Base-by-base conservation (phyloP, 2,113 vertebrate species). In the Lynx canadensis region DNA sequence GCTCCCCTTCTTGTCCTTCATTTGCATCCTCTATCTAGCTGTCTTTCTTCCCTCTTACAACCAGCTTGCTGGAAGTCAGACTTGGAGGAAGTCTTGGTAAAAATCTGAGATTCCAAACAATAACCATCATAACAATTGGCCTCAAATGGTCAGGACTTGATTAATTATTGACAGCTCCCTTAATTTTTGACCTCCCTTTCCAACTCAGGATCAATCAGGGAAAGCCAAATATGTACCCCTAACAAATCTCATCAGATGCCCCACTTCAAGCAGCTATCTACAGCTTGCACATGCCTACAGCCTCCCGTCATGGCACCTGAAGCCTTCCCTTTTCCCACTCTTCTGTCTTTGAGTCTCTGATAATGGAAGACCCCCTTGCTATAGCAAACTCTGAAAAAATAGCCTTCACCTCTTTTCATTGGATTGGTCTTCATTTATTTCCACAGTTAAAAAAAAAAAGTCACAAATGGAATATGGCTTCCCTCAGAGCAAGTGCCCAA, bases 241-340 rank as follows among this genome's bases (percentile, higher is more conserved):
- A 60, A 50, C 27, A 84, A 83, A 65, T 45, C 1, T 4, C 7
- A 6, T 10, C 21, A 60, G 7, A 12, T 50, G n/a, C n/a, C 33
- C 19, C 12, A 12, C 4, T 9, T 52, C 15, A 45, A 12, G 11
- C 3, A 2, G 18, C 31, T 1, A 1, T 8, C 45, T n/a, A 27
- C 0, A 3, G 5, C 9, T 60, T 63, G 18, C 18, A n/a, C 23
- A 41, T 11, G 33, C 18, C 38, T 36, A 4, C 38, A 33, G 23
- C 50, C 36, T 41, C 29, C 0, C 15, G 0, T 57, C 31, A 48
- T 21, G 25, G 84, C 55, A 36, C 9, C 15, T 5, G 8, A 36
- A 60, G 68, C 36, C 13, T 69, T 4, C 66, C 2, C 11, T 68
- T 86, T 16, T 66, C 48, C 65, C 6, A 21, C 1, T 25, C 38